Percentiles rank a stretch among this genome's conserved stretches.
Conservation (phyloP, 1,140 invertebrate species). For the Dreissena polymorpha region DNA sequence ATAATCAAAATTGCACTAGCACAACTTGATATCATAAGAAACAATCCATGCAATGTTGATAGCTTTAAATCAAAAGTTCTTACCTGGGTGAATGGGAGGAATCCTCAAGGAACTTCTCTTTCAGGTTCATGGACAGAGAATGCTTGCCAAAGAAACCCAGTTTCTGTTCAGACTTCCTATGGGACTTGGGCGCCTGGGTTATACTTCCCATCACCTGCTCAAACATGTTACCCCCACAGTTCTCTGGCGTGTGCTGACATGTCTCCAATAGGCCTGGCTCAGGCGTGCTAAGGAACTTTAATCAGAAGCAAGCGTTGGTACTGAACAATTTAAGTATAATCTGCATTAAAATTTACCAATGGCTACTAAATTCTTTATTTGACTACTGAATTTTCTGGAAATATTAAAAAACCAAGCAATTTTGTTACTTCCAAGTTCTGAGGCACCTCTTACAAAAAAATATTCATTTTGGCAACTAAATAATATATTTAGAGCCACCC, state of each 20-base stretch:
- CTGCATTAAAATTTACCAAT: not conserved
- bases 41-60: no score
- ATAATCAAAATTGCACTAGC: no score
- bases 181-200: slow-evolving; percentile 23
- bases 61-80: not conserved
- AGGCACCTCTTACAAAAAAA: no score
- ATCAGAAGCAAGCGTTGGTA: not conserved
- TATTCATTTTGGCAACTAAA: no score
- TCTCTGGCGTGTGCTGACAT: slow-evolving; percentile 52
- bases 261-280: not conserved
- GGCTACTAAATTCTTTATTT: not conserved
- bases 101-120: no score
- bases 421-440: not conserved
- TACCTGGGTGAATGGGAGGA: not conserved
- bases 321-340: no score
- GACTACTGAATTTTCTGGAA: not conserved
- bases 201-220: slow-evolving; percentile 40
- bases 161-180: not conserved
- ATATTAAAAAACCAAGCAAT: no score
- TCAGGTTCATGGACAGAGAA: no score
- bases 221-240: slow-evolving; percentile 39
- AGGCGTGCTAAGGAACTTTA: slow-evolving; percentile 31
- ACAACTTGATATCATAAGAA: no score
- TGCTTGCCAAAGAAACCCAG: no score
- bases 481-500: no score